phyloP scores from a whole-genome alignment of 2,888 invertebrate species.

The Lithophane semibrunnea region DNA sequence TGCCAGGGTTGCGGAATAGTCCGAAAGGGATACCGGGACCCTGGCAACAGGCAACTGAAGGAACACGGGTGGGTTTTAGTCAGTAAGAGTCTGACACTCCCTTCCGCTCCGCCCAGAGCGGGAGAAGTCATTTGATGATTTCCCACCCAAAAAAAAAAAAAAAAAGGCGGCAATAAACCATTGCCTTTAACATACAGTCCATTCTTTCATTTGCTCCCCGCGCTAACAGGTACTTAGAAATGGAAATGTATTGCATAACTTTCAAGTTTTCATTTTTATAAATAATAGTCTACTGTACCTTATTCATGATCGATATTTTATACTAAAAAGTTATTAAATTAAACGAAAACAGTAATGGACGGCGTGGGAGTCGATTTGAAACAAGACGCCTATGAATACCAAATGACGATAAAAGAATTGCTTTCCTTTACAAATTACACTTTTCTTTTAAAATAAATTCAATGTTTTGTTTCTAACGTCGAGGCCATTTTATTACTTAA shows the following conservation, averaged over 20 bases:
- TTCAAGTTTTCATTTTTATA: conserved; percentile 1
- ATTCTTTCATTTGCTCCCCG: no score
- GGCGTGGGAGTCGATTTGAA: conserved; percentile 39
- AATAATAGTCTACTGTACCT: conserved; percentile 2
- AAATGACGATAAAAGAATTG: conserved; percentile 42
- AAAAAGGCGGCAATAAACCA: no score
- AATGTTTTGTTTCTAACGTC: not conserved
- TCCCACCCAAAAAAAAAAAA: no score
- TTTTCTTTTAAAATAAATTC: conserved; percentile 27
- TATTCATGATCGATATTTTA: conserved; percentile 18
- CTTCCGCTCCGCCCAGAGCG: no score
- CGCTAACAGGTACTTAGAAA: not conserved
- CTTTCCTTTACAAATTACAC: conserved; percentile 34
- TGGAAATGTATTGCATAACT: not conserved
- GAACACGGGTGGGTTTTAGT: no score
- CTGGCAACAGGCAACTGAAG: no score
- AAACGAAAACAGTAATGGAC: conserved; percentile 41
- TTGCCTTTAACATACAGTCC: no score
- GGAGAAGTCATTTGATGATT: no score
- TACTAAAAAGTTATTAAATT: conserved; percentile 44
- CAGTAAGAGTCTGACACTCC: no score
- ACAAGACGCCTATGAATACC: conserved; percentile 43
- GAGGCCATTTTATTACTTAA: conserved; percentile 4
- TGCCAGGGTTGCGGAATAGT: no score
- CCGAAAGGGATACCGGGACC: no score